Base-by-base conservation (phyloP, 1,140 invertebrate genomes). In the Dendrolimus kikuchii region DNA sequence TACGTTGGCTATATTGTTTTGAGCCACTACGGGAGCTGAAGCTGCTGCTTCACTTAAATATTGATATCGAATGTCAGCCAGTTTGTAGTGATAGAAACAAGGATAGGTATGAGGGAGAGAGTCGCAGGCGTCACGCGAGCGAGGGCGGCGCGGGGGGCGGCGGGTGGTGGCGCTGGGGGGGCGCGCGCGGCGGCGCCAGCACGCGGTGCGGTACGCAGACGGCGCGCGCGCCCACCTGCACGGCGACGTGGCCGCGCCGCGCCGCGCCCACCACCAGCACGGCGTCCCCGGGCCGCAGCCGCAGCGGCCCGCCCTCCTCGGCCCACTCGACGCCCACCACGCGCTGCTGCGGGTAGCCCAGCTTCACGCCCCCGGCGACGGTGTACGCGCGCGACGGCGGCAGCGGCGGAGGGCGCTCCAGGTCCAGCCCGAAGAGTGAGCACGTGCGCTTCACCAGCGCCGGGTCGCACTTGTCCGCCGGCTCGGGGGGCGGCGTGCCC, bases 301-400 rank as follows among this genome's bases (percentile, higher is more conserved):
- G 86, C 67, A 86, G 86, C 50, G 49, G 47, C 75, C 80, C 74
- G 47, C 81, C 77, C 74, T 69, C 71, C 84, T 91, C 90, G 5
- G 94, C 93, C 88, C 94, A 98, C 59, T 94, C 93, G 89, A 93
- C 93, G 83, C 96, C 95, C 94, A 98, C 96, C 37, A 95, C 88
- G 72, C 96, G 91, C 51, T 92, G 95, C 87, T 98, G 96, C 40
- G 96, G 96, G 88, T 97, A 98, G 58, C 94, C 92, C 53, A 98
- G 82, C 88, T 97, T 97, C n/a, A 95, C 94, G 82, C 97, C 97
- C 55, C 95, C 95, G 38, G 93, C 90, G 42, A 98, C 94, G 38
- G 95, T 97, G 84, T 98, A 98, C 0, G 95, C 91, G 60, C 96
- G 90, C 67, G 94, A 95, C 5, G 95, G 94, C 5, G 96, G 96